Base-by-base conservation (phyloP, 1,140 invertebrate species). In the Vollenhovia emeryi region DNA sequence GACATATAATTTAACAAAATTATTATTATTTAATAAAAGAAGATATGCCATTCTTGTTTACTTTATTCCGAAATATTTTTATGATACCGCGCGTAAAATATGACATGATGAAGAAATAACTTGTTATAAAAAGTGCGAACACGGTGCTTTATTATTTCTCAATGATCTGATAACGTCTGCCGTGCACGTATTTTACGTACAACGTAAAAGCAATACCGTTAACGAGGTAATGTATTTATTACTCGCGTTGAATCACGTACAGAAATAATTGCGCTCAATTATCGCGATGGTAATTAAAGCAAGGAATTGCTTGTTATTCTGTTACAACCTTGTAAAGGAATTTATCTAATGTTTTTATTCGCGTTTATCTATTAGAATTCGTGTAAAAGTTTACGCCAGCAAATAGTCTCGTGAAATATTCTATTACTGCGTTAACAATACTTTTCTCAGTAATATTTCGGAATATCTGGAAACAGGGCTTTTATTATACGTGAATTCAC, bases 201-300 rank as follows among this genome's bases (percentile, higher is more conserved):
- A 74, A 45, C 3, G 40, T 74, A 76, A 76, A 60, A 60, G 30
- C 33, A 30, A 45, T 18, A 18, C 9, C 11, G 36, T 24, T 36
- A 76, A 64, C 27, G 27, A 64, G n/a, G 13, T 48, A 1, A 43
- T 78, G 24, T 43, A 78, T 78, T 78, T 78, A 36, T 78, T 64
- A 33, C 13, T 76, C 18, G 11, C 15, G 27, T 78, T 64, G 24
- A 78, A 66, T 36, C 48, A 78, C n/a, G 2, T n/a, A 78, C 48
- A 43, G 18, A 78, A 48, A 78, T 78, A 30, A 78, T 64, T 43
- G 36, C 40, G 43, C 6, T 4, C n/a, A 21, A 48, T 48, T 48
- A 64, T 48, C 48, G 60, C 40, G 24, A 27, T 13, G 24, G 13
- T 52, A 24, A 55, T 74, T 24, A 18, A 78, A 78, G 18, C n/a